phyloP scores from a whole-genome alignment of 1,140 invertebrate species.

The Glossosoma conforme region DNA sequence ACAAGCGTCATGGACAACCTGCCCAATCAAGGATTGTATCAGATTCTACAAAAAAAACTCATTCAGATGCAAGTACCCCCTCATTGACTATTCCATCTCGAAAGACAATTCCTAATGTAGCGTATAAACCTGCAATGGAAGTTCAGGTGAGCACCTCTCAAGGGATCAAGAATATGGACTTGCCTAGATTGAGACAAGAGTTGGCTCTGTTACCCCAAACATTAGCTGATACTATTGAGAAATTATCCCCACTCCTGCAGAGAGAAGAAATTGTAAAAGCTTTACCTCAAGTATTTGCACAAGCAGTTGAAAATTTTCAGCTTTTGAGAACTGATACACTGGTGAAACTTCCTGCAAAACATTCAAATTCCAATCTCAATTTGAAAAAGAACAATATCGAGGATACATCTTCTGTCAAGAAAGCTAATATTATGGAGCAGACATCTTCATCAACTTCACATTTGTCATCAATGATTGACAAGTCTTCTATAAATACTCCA shows the following conservation, averaged over 20 bases:
- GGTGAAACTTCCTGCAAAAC: not conserved
- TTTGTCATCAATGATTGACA: too few species aligned
- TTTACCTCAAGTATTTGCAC: constrained; percentile 17
- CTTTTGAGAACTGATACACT: constrained; percentile 1
- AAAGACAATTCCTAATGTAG: too few species aligned
- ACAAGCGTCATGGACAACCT: too few species aligned
- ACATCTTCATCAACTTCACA: too few species aligned
- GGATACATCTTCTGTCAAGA: too few species aligned
- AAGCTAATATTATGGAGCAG: too few species aligned
- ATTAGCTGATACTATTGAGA: constrained; percentile 14
- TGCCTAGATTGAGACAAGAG: constrained; percentile 10
- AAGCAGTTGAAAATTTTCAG: constrained; percentile 18
- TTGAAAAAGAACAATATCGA: too few species aligned
- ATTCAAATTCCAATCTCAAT: too few species aligned
- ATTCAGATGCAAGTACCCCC: not conserved
- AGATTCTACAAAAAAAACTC: too few species aligned
- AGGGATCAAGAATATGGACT: constrained; percentile 3
- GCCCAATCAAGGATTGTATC: too few species aligned
- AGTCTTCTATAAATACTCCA: too few species aligned
- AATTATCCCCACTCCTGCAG: constrained; percentile 10
- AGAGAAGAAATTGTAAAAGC: constrained; percentile 22
- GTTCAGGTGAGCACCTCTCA: not conserved
- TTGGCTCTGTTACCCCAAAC: constrained; percentile 11
- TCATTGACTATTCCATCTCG: not conserved
- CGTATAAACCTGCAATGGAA: not conserved